A percentile compares a stretch with the other conserved stretches of the same genome.
Conservation (phyloP, 2,797 vertebrate genomes). For the Geotrypetes seraphini region DNA sequence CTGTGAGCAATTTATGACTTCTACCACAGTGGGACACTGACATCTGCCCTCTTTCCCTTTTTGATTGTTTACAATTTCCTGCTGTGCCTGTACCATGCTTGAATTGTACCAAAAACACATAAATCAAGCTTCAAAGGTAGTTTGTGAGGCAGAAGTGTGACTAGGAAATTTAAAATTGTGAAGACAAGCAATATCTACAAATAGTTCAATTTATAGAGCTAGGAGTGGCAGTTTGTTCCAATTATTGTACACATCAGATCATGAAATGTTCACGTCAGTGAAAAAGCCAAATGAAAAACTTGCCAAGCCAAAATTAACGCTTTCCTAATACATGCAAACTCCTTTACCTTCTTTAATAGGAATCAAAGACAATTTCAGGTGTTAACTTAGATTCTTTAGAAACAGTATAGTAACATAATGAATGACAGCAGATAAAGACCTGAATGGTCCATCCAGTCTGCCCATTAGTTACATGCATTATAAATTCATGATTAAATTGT, state of each 20-base stretch:
- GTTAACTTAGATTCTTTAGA: too few species aligned
- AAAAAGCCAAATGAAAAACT: constrained; percentile 47
- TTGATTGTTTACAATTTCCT: constrained; percentile 63
- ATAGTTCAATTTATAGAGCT: constrained; percentile 42
- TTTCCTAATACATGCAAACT: constrained; percentile 35
- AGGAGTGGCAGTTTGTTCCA: constrained; percentile 48
- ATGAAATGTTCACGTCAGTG: constrained; percentile 51
- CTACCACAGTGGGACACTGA: constrained; percentile 27
- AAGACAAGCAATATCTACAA: constrained; percentile 28
- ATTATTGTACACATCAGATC: constrained; percentile 44
- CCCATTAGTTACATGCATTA: too few species aligned
- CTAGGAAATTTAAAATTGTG: constrained; percentile 45
- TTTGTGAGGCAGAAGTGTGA: constrained; percentile 46
- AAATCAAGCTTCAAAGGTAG: constrained; percentile 68
- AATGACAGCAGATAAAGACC: too few species aligned
- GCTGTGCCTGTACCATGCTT: constrained; percentile 49
- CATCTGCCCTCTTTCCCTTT: constrained; percentile 35
- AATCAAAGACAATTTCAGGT: too few species aligned
- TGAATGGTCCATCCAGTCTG: too few species aligned
- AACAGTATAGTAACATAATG: too few species aligned
- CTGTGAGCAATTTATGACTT: constrained; percentile 11
- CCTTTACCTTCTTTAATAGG: too few species aligned
- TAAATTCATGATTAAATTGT: too few species aligned
- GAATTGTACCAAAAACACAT: constrained; percentile 60
- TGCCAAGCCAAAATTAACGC: constrained; percentile 46